A percentile compares a stretch with the other conserved stretches of the same genome.
Conservation (phyloP, 2,797 vertebrate species). For the Thaleichthys pacificus region DNA sequence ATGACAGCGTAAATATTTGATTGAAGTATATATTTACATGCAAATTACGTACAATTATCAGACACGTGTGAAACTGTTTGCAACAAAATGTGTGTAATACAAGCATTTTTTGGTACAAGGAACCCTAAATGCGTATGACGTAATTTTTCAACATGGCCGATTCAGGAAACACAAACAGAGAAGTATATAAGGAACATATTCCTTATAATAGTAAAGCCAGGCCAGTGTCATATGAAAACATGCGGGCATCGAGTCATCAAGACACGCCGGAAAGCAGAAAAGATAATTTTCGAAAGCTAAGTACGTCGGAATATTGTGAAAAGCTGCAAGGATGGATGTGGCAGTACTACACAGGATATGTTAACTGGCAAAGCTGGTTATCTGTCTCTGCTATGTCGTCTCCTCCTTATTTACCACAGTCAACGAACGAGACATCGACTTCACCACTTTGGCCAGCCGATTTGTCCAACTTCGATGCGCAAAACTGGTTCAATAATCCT, state of each 20-base stretch:
- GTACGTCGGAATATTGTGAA: constrained; percentile 83
- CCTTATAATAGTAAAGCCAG: constrained; percentile 21
- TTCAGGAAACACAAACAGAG: constrained; percentile 63
- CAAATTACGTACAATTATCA: background rate
- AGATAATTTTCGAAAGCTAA: constrained; percentile 22
- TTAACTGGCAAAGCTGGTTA: constrained; percentile 86
- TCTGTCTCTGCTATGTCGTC: constrained; percentile 62
- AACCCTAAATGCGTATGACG: constrained; percentile 34
- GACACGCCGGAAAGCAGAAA: constrained; percentile 8
- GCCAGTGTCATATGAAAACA: constrained; percentile 22
- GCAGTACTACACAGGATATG: constrained; percentile 89
- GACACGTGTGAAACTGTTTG: background rate
- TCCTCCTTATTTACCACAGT: constrained; percentile 52
- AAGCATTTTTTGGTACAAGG: background rate
- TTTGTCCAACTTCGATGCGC: constrained; percentile 41
- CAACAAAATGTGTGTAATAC: background rate
- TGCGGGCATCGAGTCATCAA: background rate
- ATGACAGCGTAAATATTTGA: background rate
- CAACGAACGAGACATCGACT: constrained; percentile 45
- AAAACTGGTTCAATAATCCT: constrained; percentile 58
- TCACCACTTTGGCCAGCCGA: constrained; percentile 48
- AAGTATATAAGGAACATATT: constrained; percentile 49
- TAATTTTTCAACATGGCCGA: constrained; percentile 73
- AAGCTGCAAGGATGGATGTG: constrained; percentile 93
- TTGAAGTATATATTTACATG: background rate